phyloP scores from a whole-genome alignment of 2,113 vertebrate species.

The Lepisosteus oculatus region DNA sequence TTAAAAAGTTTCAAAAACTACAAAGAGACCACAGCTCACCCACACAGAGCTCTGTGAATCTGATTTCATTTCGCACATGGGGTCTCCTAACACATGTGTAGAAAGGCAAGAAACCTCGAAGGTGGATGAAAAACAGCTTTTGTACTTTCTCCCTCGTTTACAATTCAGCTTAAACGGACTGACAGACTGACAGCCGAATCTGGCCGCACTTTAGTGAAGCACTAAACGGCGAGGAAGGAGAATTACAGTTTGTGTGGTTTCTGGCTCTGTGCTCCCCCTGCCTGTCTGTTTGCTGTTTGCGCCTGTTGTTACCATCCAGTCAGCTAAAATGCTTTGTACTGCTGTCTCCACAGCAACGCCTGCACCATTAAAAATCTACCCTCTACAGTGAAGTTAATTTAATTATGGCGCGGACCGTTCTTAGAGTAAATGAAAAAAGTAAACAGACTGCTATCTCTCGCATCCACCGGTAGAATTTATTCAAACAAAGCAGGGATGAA shows the following conservation, averaged over 20 bases:
- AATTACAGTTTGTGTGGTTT: not conserved
- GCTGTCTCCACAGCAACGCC: conserved; percentile 15
- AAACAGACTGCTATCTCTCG: conserved; percentile 1
- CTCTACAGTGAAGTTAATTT: conserved; percentile 11
- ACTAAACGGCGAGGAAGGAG: not conserved
- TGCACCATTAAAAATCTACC: not conserved
- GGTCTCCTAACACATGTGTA: not conserved
- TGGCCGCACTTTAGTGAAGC: conserved; percentile 12
- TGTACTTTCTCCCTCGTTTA: not conserved
- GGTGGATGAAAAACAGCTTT: not conserved
- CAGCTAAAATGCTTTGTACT: conserved; percentile 11
- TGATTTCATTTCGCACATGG: not conserved
- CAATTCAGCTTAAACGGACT: not conserved
- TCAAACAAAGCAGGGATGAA: no score
- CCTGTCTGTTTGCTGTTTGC: conserved; percentile 9
- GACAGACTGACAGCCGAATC: conserved; percentile 14
- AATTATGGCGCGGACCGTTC: conserved; percentile 5
- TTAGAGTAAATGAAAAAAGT: not conserved
- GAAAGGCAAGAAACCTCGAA: not conserved
- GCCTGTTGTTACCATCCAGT: conserved; percentile 12
- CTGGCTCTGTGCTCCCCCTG: not conserved
- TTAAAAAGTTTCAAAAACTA: conserved; percentile 4
- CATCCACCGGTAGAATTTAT: not conserved
- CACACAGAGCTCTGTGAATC: not conserved
- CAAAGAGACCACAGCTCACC: conserved; percentile 11